A percentile compares a stretch with the other conserved stretches of the same genome.
Evolutionary conservation across 2,888 invertebrate species (phyloP).

Genomic region (Drosophila hamatofila): DNA sequence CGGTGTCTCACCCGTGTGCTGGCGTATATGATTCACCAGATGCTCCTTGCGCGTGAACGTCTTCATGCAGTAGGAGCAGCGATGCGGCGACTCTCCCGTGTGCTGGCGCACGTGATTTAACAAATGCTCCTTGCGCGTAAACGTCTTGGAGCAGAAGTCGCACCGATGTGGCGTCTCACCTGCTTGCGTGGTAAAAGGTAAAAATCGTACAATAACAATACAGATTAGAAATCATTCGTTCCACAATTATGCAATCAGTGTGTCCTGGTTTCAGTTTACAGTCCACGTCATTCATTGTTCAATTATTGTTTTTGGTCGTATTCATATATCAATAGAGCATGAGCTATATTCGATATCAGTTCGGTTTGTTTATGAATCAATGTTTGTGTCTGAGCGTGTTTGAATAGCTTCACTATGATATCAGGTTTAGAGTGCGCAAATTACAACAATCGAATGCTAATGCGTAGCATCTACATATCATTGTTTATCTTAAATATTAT

Average conservation of each 20-base stretch:
- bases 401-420: background rate
- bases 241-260: background rate
- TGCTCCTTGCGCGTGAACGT: slow-evolving; percentile 96
- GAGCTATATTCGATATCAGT: background rate
- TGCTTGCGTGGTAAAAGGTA: slow-evolving; percentile 54
- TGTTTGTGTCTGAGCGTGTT: background rate
- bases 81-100: slow-evolving; percentile 93
- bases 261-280: background rate
- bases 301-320: background rate
- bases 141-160: slow-evolving; percentile 94
- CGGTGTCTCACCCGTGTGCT: slow-evolving; percentile 94
- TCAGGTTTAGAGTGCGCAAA: background rate
- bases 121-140: slow-evolving; percentile 94
- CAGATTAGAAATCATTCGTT: slow-evolving; percentile 85
- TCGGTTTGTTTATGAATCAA: background rate
- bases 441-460: no score
- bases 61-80: slow-evolving; percentile 93
- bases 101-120: slow-evolving; percentile 94
- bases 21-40: slow-evolving; percentile 93
- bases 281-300: background rate
- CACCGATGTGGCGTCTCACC: slow-evolving; percentile 94
- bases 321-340: background rate
- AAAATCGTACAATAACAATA: slow-evolving; percentile 85
- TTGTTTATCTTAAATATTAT: background rate
- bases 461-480: background rate